phyloP scores from a whole-genome alignment of 1,140 invertebrate species.

The Subanguina moxae region DNA sequence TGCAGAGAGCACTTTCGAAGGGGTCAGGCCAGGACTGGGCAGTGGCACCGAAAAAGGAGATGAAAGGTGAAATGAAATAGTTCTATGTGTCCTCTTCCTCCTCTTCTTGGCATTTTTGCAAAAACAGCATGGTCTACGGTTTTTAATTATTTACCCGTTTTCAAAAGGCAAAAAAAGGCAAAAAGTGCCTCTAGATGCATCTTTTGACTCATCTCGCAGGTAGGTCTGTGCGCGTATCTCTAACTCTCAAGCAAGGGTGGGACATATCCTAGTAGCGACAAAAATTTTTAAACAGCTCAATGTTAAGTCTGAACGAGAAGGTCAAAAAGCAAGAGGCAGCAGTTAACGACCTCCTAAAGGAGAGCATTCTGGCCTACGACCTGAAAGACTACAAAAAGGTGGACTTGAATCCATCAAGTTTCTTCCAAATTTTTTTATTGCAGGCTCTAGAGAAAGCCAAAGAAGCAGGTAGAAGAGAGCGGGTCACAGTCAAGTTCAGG shows the following conservation, averaged over 20 bases:
- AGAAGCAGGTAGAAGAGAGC: constrained; percentile 86
- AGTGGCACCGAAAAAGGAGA: constrained; percentile 69
- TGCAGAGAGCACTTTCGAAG: constrained; percentile 70
- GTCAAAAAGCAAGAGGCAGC: constrained; percentile 75
- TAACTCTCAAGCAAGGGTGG: no score
- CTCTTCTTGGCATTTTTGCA: no score
- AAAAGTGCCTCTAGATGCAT: no score
- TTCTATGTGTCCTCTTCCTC: no score
- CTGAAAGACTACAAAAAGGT: constrained; percentile 65
- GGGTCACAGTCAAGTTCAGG: constrained; percentile 31
- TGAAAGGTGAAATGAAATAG: no score
- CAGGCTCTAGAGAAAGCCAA: constrained; percentile 83
- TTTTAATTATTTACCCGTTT: no score
- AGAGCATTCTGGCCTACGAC: constrained; percentile 70
- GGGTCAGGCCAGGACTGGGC: constrained; percentile 65
- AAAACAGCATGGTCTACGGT: no score
- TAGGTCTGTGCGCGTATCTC: no score
- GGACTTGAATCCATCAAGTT: neutral
- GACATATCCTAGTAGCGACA: no score
- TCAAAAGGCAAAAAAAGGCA: no score
- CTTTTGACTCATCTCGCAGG: no score
- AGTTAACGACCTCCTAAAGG: constrained; percentile 78
- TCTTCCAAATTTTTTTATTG: neutral
- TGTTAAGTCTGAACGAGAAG: constrained; percentile 75
- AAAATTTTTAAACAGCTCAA: no score